phyloP scores from a whole-genome alignment of 2,888 invertebrate genomes.

The Machimus rusticus region DNA sequence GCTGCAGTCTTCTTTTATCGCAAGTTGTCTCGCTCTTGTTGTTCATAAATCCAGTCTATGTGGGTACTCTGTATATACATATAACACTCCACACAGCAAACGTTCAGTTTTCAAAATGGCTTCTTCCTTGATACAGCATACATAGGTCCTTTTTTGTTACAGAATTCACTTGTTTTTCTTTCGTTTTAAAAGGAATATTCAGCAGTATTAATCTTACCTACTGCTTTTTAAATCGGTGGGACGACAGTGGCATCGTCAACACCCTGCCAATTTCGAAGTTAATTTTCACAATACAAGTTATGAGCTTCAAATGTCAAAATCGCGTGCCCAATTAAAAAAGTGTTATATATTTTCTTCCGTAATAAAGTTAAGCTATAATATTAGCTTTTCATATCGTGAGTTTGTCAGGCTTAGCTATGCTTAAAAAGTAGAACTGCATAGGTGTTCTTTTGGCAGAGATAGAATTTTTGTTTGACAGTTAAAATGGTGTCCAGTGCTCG shows the following conservation, averaged over 20 bases:
- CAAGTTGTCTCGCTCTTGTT: slow-evolving; percentile 2
- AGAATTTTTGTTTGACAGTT: background rate
- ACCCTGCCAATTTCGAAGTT: background rate
- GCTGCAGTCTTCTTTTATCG: slow-evolving; percentile 24
- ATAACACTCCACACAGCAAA: slow-evolving; percentile 49
- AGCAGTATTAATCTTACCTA: background rate
- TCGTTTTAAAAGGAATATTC: background rate
- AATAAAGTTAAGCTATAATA: background rate
- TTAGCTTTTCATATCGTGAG: background rate
- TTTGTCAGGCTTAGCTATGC: background rate
- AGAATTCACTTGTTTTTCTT: slow-evolving; percentile 34
- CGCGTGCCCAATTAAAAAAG: slow-evolving; percentile 43
- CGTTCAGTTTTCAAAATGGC: slow-evolving; percentile 65
- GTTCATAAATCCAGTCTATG: background rate
- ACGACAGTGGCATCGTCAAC: background rate
- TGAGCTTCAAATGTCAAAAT: slow-evolving; percentile 44
- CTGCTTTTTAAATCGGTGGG: background rate
- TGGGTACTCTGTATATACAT: slow-evolving; percentile 39
- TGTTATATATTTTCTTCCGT: background rate
- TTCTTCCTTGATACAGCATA: slow-evolving; percentile 63
- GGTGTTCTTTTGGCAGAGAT: background rate
- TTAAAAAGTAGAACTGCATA: background rate
- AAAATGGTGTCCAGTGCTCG: slow-evolving; percentile 30
- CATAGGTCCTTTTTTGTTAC: slow-evolving; percentile 51
- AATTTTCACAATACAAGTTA: slow-evolving; percentile 48